These are phyloP conservation scores for Hirtodrosophila histrioides DNA, from an alignment of 2,888 invertebrate genomes.

Conservation along the genomic window DNA sequence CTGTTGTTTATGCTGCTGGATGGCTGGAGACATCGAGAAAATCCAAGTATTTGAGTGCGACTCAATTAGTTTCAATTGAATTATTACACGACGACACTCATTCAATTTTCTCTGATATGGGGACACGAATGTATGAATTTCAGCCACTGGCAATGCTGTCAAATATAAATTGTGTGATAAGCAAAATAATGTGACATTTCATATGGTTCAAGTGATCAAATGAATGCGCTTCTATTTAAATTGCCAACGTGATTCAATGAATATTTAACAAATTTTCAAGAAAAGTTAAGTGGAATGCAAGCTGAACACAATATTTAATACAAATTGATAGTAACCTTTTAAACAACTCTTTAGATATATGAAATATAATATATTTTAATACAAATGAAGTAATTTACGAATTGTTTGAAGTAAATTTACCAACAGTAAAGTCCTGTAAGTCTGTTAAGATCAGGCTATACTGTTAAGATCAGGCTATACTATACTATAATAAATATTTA, in stretches of 20 bases:
- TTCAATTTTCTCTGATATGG: constrained; percentile 65
- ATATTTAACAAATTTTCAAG: no score
- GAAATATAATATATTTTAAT: no score
- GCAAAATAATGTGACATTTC: constrained; percentile 45
- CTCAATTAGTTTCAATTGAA: constrained; percentile 78
- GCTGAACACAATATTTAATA: no score
- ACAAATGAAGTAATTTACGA: no score
- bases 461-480: no score
- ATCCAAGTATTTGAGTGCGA: constrained; percentile 68
- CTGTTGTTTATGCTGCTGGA: constrained; percentile 30
- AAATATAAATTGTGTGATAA: constrained; percentile 57
- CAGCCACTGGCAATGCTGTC: constrained; percentile 42
- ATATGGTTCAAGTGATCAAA: constrained; percentile 17
- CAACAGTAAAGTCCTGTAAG: no score
- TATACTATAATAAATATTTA: no score
- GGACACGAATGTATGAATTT: constrained; percentile 30
- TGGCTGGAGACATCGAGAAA: constrained; percentile 56
- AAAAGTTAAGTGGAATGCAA: not conserved
- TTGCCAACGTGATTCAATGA: no score
- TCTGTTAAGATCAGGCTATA: no score
- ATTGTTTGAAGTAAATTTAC: no score
- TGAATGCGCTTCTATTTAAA: constrained; percentile 24
- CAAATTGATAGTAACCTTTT: no score
- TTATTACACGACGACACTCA: constrained; percentile 78
- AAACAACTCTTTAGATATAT: no score